phyloP scores from a whole-genome alignment of 2,113 vertebrate species.

The Laticauda colubrina region DNA sequence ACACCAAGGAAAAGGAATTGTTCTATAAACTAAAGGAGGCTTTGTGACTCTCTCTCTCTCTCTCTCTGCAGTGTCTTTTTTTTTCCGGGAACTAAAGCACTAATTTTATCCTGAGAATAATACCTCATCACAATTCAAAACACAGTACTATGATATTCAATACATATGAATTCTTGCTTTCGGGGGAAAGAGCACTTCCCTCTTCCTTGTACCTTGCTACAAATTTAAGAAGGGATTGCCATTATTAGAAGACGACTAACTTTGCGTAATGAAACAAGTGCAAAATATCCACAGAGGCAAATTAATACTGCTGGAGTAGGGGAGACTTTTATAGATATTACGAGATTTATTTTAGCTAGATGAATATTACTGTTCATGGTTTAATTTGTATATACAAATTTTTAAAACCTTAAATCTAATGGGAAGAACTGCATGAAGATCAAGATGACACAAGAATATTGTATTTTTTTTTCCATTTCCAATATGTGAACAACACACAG shows the following conservation, averaged over 20 bases:
- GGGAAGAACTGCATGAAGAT: neutral
- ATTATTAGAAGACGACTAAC: neutral
- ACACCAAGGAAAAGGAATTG: slow-evolving; percentile 43
- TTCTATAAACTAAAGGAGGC: slow-evolving; percentile 34
- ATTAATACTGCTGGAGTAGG: neutral
- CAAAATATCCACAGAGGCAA: neutral
- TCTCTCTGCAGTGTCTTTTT: slow-evolving; percentile 14
- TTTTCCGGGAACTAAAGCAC: neutral
- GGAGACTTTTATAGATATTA: neutral
- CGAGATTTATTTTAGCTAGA: neutral
- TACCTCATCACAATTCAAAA: neutral
- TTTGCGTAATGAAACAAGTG: neutral
- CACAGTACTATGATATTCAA: neutral
- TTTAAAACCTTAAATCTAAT: neutral
- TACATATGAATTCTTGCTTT: neutral
- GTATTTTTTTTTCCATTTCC: neutral
- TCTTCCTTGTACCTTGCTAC: neutral
- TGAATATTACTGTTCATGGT: neutral
- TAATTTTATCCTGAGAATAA: neutral
- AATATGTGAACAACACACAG: neutral
- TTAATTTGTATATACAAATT: too few relatives aligned
- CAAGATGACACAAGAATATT: neutral
- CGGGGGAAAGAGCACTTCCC: neutral
- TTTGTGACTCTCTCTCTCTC: neutral
- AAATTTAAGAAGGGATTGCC: neutral